These are phyloP conservation scores for Temnopleurus reevesii DNA, from an alignment of 53 echinoderm and acorn worm species.

Conservation along the genomic window DNA sequence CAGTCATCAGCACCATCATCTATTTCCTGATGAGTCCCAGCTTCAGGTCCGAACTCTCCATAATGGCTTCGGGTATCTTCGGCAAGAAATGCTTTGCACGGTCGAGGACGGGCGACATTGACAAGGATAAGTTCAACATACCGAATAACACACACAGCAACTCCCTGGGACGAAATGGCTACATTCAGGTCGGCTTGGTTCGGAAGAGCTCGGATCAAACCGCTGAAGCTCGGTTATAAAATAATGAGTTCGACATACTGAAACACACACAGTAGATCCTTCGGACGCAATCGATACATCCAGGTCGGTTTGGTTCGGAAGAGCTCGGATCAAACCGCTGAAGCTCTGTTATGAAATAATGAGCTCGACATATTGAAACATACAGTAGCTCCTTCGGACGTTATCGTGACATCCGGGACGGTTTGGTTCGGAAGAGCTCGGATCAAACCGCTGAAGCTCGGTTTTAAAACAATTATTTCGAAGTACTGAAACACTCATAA, in stretches of 20 bases:
- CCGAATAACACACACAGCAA: slow-evolving; percentile 66
- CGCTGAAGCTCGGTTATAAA: slow-evolving; percentile 74
- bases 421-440: slow-evolving; percentile 66
- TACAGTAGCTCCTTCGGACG: not conserved
- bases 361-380: not conserved
- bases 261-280: slow-evolving; percentile 40
- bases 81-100: slow-evolving; percentile 14
- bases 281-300: slow-evolving; percentile 58
- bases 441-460: slow-evolving; percentile 73
- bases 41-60: slow-evolving; percentile 77
- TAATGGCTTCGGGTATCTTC: slow-evolving; percentile 49
- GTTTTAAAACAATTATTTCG: slow-evolving; percentile 53
- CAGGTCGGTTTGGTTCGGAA: slow-evolving; percentile 62
- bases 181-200: slow-evolving; percentile 61
- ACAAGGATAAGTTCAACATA: slow-evolving; percentile 59
- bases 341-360: slow-evolving; percentile 10
- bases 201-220: slow-evolving; percentile 73
- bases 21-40: slow-evolving; percentile 88
- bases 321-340: slow-evolving; percentile 59
- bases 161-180: slow-evolving; percentile 70
- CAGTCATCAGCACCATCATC: slow-evolving; percentile 91
- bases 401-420: slow-evolving; percentile 69
- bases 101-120: slow-evolving; percentile 35
- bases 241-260: slow-evolving; percentile 42
- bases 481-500: slow-evolving; percentile 49